Conservation (phyloP, 2,888 invertebrate species). For the Agrotis exclamationis region DNA sequence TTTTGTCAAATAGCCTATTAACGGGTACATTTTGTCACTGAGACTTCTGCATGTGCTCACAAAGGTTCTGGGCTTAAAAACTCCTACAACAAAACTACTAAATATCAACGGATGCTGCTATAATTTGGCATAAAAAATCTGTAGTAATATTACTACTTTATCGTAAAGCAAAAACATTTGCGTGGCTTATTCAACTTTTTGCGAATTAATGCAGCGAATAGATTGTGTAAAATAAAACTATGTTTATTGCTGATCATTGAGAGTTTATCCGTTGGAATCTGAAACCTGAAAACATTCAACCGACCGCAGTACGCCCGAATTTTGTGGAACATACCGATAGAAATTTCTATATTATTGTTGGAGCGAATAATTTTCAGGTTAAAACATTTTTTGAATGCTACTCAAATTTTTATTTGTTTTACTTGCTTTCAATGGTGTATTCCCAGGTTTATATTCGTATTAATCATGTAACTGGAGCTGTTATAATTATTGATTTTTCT, state of each 20-base stretch:
- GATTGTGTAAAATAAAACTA: slow-evolving; percentile 37
- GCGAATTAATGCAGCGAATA: slow-evolving; percentile 11
- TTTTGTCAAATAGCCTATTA: too few species aligned
- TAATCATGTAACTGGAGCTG: neutral
- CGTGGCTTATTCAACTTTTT: slow-evolving; percentile 10
- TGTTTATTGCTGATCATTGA: slow-evolving; percentile 36
- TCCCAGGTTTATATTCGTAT: too few species aligned
- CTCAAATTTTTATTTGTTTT: neutral
- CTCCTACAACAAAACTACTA: too few species aligned
- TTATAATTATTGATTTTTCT: neutral
- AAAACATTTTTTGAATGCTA: neutral
- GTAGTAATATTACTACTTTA: neutral
- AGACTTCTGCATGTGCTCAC: too few species aligned
- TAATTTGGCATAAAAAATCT: too few species aligned
- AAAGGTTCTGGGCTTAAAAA: too few species aligned
- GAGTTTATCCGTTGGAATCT: slow-evolving; percentile 34
- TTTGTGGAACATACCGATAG: slow-evolving; percentile 15
- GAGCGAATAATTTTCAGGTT: neutral
- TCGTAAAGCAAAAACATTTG: slow-evolving; percentile 7
- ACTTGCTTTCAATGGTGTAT: too few species aligned
- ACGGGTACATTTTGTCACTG: too few species aligned
- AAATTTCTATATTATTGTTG: slow-evolving; percentile 28
- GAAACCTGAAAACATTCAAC: slow-evolving; percentile 31
- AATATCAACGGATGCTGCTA: too few species aligned
- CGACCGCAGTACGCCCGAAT: slow-evolving; percentile 4